Evolutionary conservation across 2,888 invertebrate genomes (phyloP), one percentile per base, ranked within the genome.

Genomic region (Horisme vitalbata): DNA sequence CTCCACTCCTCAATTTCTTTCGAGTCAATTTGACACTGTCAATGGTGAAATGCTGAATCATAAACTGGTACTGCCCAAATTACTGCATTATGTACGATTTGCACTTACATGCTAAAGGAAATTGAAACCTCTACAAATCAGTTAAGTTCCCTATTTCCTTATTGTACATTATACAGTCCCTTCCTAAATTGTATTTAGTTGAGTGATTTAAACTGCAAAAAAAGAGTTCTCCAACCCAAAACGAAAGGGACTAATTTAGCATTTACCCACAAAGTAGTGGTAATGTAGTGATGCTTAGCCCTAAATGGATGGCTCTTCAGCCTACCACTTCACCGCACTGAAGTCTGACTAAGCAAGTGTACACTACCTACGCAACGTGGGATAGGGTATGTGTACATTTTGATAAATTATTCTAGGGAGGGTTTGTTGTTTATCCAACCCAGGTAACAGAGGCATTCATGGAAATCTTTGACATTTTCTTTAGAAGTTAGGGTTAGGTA

Each of bases 261-360:
- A 21, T 21, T 45, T 38, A 9, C 9, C 39, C 20, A 20, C 24
- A 9, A 28, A 46, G 33, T 34, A 35, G 39, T 39, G 36, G 7
- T 7, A 6, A 18, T 38, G 45, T 45, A 32, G 45, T 21, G 38
- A 34, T 23, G 38, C 38, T 38, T 45, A 45, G 15, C 45, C 18
- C 34, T 39, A 45, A 45, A 39, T 35, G 30, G 24, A 10, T 12
- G 39, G 26, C 34, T 24, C 30, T 39, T 39, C 18, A 20, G 10
- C 20, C 35, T 30, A 35, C 33, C 34, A 21, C 28, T 41, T 34
- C 8, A 34, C 23, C 23, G 3, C 7, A 23, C 23, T 18, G 10
- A 30, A 34, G 33, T 12, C 9, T 12, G 33, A 39, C 31, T 26
- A 26, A 12, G 2, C 20, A 20, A n/a, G 21, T 31, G 18, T 21